Percentiles rank a stretch among this genome's conserved stretches.
Conservation (phyloP, 2,797 vertebrate genomes). For the Crypturellus tataupa region DNA sequence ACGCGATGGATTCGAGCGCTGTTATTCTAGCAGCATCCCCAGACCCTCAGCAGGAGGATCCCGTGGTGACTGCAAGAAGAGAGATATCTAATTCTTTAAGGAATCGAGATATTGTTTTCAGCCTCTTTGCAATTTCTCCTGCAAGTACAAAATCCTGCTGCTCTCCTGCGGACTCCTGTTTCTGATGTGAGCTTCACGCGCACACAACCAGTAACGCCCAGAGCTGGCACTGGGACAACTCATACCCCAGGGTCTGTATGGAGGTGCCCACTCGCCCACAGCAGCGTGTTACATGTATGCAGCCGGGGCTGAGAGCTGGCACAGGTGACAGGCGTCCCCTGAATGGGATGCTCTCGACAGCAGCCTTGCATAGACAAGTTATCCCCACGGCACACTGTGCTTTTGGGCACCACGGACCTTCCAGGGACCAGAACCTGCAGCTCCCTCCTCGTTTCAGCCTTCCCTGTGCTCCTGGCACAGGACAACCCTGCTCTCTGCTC, state of each 20-base stretch:
- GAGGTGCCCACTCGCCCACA: not conserved
- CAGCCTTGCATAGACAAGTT: not conserved
- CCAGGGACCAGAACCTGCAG: not conserved
- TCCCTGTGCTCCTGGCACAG: not conserved
- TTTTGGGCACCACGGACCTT: not conserved
- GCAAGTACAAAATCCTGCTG: not conserved
- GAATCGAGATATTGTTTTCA: not conserved
- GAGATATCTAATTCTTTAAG: not conserved
- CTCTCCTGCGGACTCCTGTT: not conserved
- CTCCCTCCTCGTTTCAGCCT: not conserved
- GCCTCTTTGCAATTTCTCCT: not conserved
- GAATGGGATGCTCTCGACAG: not conserved
- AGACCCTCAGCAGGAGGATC: not conserved
- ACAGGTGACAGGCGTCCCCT: not conserved
- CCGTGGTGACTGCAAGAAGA: not conserved
- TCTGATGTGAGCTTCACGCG: not conserved
- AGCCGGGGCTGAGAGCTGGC: not conserved
- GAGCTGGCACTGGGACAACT: not conserved
- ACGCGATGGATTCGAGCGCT: constrained; percentile 16
- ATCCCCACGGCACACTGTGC: fast-evolving
- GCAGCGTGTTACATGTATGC: not conserved
- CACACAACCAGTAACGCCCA: not conserved
- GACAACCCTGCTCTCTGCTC: not conserved
- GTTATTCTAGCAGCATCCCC: not conserved
- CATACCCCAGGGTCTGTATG: not conserved